A percentile compares a stretch with the other conserved stretches of the same genome.
These are phyloP conservation scores for Thaleichthys pacificus DNA, from an alignment of 2,797 vertebrate genomes.

Conservation along the genomic window DNA sequence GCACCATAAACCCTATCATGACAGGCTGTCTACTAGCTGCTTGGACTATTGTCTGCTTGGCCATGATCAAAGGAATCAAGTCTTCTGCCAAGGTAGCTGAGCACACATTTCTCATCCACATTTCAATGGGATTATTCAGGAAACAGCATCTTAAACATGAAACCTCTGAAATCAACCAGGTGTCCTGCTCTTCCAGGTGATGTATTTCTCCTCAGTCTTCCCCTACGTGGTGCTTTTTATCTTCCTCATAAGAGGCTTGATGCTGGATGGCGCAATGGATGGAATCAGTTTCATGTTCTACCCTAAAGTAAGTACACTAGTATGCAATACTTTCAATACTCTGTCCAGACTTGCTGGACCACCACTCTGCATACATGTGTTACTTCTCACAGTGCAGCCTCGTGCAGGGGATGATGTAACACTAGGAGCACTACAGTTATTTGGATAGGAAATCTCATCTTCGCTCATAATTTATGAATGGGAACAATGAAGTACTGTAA, in stretches of 20 bases:
- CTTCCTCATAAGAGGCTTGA: constrained; percentile 78
- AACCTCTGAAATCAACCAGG: too few relatives aligned
- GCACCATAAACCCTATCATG: constrained; percentile 76
- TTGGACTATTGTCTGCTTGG: constrained; percentile 79
- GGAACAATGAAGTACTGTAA: too few relatives aligned
- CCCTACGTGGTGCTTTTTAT: constrained; percentile 87
- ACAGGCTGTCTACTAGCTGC: constrained; percentile 79
- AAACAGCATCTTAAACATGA: background rate
- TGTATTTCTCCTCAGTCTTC: constrained; percentile 92
- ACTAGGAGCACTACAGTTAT: too few relatives aligned
- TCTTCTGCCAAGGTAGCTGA: constrained; percentile 80
- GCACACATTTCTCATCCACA: background rate
- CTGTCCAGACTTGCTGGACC: constrained; percentile 64
- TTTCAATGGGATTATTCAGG: background rate
- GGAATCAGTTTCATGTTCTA: constrained; percentile 82
- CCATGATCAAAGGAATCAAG: constrained; percentile 88
- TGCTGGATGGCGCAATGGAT: constrained; percentile 77
- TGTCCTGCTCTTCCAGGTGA: constrained; percentile 74
- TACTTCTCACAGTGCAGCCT: too few relatives aligned
- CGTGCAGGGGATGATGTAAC: too few relatives aligned
- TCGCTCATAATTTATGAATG: too few relatives aligned
- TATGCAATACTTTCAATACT: too few relatives aligned
- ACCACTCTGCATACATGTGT: constrained; percentile 71
- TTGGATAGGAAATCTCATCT: too few relatives aligned
- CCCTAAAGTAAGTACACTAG: constrained; percentile 68